phyloP scores from a whole-genome alignment of 2,113 vertebrate genomes.

The Ammodytes marinus region DNA sequence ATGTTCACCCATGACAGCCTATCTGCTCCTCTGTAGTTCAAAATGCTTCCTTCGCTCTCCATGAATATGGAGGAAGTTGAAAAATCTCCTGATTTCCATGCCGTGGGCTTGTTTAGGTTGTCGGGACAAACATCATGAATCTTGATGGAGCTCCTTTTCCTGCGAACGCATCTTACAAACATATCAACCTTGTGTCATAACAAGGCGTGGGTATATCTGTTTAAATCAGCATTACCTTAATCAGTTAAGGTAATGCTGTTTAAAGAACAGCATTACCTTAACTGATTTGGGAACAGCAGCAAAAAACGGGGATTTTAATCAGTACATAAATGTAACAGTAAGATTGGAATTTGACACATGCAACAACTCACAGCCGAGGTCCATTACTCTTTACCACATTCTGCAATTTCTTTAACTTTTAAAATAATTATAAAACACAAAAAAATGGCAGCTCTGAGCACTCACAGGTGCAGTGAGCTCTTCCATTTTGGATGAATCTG shows the following conservation, averaged over 20 bases:
- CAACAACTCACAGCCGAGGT: neutral
- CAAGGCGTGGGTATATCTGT: neutral
- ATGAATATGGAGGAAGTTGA: constrained; percentile 30
- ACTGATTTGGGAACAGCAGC: neutral
- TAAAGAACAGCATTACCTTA: neutral
- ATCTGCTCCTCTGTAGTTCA: constrained; percentile 53
- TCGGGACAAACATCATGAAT: constrained; percentile 41
- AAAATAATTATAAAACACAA: constrained; percentile 8
- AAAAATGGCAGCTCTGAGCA: neutral
- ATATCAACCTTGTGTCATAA: constrained; percentile 4
- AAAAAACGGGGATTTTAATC: neutral
- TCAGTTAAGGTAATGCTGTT: too few relatives aligned
- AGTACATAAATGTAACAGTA: neutral
- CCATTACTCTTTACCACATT: neutral
- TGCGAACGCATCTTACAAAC: constrained; percentile 52
- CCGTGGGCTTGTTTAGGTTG: constrained; percentile 36
- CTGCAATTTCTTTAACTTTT: neutral
- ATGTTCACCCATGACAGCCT: constrained; percentile 16
- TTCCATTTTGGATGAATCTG: neutral
- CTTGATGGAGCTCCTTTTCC: constrained; percentile 20
- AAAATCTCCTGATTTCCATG: constrained; percentile 15
- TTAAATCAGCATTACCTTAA: neutral
- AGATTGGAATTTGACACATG: constrained; percentile 1
- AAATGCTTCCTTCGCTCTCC: constrained; percentile 49
- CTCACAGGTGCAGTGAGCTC: neutral